These are phyloP conservation scores for Platynereis dumerilii DNA, from an alignment of 2,888 invertebrate species.

Conservation along the genomic window DNA sequence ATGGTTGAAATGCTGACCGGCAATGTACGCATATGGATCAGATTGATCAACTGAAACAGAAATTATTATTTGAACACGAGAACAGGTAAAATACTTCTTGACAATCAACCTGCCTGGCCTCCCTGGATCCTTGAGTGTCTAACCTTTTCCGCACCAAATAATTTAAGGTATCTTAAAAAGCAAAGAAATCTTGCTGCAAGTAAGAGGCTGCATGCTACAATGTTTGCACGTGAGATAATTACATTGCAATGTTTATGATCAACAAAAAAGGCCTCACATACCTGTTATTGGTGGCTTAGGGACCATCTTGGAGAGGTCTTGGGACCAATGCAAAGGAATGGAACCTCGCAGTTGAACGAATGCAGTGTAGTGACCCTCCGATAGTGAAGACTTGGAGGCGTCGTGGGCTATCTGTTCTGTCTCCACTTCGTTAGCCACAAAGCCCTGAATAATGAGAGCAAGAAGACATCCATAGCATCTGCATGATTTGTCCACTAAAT, in stretches of 20 bases:
- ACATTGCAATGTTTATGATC: too few species aligned
- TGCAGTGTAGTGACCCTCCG: conserved; percentile 79
- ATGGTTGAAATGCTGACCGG: conserved; percentile 66
- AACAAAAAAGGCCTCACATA: conserved; percentile 36
- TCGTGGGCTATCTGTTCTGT: conserved; percentile 95
- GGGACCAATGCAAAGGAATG: conserved; percentile 95
- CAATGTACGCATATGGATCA: conserved; percentile 56
- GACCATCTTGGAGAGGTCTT: conserved; percentile 96
- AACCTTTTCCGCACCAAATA: too few species aligned
- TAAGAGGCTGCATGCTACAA: too few species aligned
- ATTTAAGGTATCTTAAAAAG: too few species aligned
- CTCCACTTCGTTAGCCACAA: conserved; percentile 98
- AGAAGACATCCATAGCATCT: background rate
- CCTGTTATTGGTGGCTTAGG: conserved; percentile 90
- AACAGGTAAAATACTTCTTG: too few species aligned
- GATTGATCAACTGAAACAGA: conserved; percentile 55
- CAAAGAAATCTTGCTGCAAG: too few species aligned
- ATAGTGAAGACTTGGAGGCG: conserved; percentile 59
- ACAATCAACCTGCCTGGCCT: too few species aligned
- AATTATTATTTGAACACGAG: background rate
- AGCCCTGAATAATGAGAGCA: conserved; percentile 70
- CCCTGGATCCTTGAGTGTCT: too few species aligned
- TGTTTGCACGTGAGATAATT: too few species aligned
- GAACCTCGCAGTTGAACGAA: conserved; percentile 98
- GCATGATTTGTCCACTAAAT: too few species aligned